Conservation (phyloP, 2,113 vertebrate genomes). For the Bothrops jararaca region DNA sequence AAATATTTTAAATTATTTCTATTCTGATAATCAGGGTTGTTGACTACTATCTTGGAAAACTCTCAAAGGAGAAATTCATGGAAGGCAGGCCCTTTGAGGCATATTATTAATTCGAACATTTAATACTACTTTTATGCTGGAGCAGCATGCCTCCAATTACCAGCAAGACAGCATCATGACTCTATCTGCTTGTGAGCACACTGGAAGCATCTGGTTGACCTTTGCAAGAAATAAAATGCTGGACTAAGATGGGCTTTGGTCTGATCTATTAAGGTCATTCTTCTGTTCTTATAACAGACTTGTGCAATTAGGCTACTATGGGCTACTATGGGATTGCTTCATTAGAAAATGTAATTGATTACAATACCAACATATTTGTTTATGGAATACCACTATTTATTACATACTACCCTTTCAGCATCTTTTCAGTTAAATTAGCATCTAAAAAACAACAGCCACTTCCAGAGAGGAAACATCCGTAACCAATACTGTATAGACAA, state of each 20-base stretch:
- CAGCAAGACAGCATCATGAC: not conserved
- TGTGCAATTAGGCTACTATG: not conserved
- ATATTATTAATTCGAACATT: not conserved
- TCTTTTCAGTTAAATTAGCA: not conserved
- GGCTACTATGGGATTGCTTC: not conserved
- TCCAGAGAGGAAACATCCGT: not conserved
- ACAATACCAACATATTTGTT: not conserved
- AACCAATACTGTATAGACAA: not conserved
- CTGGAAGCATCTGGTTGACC: not conserved
- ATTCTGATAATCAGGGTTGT: not conserved
- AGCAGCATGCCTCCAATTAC: not conserved
- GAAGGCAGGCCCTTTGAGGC: not conserved
- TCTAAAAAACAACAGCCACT: not conserved
- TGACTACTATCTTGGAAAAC: not conserved
- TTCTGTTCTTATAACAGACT: not conserved
- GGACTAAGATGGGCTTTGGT: not conserved
- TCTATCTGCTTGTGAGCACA: not conserved
- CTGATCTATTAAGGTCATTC: not conserved
- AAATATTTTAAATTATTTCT: not conserved
- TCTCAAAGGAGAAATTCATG: not conserved
- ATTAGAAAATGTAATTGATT: not conserved
- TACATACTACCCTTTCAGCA: not conserved
- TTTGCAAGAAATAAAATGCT: not conserved
- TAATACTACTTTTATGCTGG: not conserved
- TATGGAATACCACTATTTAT: not conserved